A percentile compares a stretch with the other conserved stretches of the same genome.
phyloP scores from a whole-genome alignment of 2,797 vertebrate genomes.

The Anabas testudineus region DNA sequence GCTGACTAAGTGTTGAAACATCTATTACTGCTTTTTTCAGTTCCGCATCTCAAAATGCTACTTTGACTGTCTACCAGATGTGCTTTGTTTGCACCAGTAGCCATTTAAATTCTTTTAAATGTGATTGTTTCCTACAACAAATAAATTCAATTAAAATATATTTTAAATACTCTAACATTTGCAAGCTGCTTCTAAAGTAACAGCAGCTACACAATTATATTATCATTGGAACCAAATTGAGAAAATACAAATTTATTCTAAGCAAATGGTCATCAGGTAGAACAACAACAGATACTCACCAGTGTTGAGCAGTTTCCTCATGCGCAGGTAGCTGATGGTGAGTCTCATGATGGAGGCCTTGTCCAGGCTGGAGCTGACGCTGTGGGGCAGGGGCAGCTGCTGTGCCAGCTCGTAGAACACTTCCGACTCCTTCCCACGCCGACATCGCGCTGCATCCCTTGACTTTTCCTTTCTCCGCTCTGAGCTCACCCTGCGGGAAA shows the following conservation, averaged over 20 bases:
- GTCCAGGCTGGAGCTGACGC: conserved; percentile 93
- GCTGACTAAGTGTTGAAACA: conserved; percentile 7
- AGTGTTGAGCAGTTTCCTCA: conserved; percentile 91
- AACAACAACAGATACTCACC: conserved; percentile 82
- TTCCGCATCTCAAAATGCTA: conserved; percentile 5
- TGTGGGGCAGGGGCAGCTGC: conserved; percentile 95
- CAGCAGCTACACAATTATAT: background rate
- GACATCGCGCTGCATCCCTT: conserved; percentile 93
- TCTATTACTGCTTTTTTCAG: background rate
- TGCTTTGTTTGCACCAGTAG: background rate
- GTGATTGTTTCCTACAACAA: background rate
- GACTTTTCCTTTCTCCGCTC: conserved; percentile 98
- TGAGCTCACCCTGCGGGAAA: conserved; percentile 89
- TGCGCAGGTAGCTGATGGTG: conserved; percentile 96
- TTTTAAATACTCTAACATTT: background rate
- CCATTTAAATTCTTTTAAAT: background rate
- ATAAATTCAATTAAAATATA: background rate
- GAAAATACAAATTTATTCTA: too few relatives aligned
- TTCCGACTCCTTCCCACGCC: conserved; percentile 96
- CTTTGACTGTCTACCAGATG: background rate
- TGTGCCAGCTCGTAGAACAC: conserved; percentile 97
- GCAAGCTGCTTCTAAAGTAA: background rate
- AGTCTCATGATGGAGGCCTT: conserved; percentile 99
- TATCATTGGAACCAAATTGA: background rate
- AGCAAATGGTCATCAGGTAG: too few relatives aligned